These are phyloP conservation scores for Embiotoca jacksoni DNA, from an alignment of 2,113 vertebrate genomes.

Conservation along the genomic window DNA sequence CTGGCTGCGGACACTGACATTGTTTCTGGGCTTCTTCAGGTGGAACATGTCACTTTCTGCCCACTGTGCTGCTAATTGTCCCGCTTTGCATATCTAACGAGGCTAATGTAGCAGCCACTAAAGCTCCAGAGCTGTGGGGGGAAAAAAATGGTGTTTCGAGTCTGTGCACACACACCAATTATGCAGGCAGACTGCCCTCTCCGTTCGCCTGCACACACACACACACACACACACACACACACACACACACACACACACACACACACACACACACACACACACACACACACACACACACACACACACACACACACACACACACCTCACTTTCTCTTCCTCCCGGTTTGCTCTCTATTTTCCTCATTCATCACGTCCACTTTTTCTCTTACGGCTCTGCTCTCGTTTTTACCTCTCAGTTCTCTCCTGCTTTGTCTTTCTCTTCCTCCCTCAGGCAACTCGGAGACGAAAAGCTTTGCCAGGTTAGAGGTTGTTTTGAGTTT, in stretches of 20 bases:
- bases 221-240: slow-evolving; percentile 24
- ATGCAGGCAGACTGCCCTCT: slow-evolving; percentile 27
- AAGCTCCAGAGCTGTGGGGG: slow-evolving; percentile 80
- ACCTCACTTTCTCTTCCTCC: slow-evolving; percentile 2
- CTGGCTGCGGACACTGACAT: slow-evolving; percentile 19
- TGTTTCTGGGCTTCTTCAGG: slow-evolving; percentile 73
- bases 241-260: slow-evolving; percentile 8
- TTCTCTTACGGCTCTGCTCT: slow-evolving; percentile 38
- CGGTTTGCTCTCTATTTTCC: slow-evolving; percentile 6
- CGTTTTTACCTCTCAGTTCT: slow-evolving; percentile 38
- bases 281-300: slow-evolving; percentile 18
- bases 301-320: not conserved
- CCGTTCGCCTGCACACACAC: slow-evolving; percentile 13
- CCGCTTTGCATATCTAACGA: slow-evolving; percentile 81
- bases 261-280: not conserved
- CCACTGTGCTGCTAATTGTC: slow-evolving; percentile 77
- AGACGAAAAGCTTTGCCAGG: slow-evolving; percentile 59
- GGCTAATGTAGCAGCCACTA: slow-evolving; percentile 72
- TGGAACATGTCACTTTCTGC: slow-evolving; percentile 80
- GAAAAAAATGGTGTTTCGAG: slow-evolving; percentile 16
- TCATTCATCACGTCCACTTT: slow-evolving; percentile 60
- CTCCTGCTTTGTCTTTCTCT: slow-evolving; percentile 20
- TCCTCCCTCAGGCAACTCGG: slow-evolving; percentile 49
- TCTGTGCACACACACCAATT: slow-evolving; percentile 23
- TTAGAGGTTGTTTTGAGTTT: not conserved